These are phyloP conservation scores for Calephelis nemesis DNA, from an alignment of 1,140 invertebrate species.

Conservation along the genomic window DNA sequence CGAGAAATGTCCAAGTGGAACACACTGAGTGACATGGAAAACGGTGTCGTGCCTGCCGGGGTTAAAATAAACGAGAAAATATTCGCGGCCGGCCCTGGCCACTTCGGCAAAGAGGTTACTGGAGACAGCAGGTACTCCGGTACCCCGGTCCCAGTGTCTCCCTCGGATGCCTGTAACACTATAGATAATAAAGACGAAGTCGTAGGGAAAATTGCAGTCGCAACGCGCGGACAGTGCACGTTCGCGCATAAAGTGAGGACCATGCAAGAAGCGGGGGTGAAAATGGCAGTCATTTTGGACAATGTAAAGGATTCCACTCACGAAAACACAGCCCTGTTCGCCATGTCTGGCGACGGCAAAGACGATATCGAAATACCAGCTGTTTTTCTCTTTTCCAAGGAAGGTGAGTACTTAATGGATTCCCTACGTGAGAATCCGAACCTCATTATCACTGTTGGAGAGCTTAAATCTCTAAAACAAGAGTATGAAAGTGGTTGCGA, in stretches of 20 bases:
- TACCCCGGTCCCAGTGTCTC: constrained; percentile 81
- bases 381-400: constrained; percentile 93
- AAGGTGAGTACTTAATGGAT: constrained; percentile 83
- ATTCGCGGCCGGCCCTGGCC: constrained; percentile 91
- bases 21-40: constrained; percentile 78
- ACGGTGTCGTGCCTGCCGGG: constrained; percentile 56
- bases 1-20: constrained; percentile 97
- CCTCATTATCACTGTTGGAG: constrained; percentile 78
- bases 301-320: constrained; percentile 88
- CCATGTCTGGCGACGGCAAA: constrained; percentile 96
- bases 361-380: constrained; percentile 94
- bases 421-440: constrained; percentile 76
- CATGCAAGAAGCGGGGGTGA: constrained; percentile 90
- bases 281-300: constrained; percentile 93
- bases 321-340: constrained; percentile 90
- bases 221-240: constrained; percentile 95
- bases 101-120: constrained; percentile 91
- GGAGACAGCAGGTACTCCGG: constrained; percentile 81
- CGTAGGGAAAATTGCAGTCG: constrained; percentile 89
- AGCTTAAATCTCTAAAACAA: constrained; percentile 59
- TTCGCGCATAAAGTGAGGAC: constrained; percentile 96
- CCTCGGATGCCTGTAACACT: constrained; percentile 82
- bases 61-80: constrained; percentile 62
- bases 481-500: constrained; percentile 45
- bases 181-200: constrained; percentile 83